Conservation (phyloP, 2,113 vertebrate species). For the Naja naja region DNA sequence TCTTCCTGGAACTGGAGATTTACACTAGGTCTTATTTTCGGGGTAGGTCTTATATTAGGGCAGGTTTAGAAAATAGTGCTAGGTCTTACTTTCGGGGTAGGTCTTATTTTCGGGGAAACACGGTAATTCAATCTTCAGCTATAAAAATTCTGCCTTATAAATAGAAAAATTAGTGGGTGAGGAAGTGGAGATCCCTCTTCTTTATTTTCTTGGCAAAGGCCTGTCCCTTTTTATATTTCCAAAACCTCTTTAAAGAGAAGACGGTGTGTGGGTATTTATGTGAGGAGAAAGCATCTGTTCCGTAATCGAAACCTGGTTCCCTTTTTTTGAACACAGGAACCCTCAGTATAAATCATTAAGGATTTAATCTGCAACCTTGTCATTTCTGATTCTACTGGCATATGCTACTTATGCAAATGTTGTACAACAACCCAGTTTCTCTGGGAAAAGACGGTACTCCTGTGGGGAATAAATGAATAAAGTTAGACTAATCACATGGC, state of each 20-base stretch:
- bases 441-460: neutral
- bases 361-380: constrained; percentile 26
- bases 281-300: neutral
- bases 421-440: neutral
- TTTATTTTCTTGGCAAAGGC: neutral
- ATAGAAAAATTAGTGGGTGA: neutral
- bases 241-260: neutral
- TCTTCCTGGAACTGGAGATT: too few species aligned
- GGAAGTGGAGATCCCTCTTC: neutral
- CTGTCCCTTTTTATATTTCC: neutral
- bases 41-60: too few species aligned
- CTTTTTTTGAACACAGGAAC: constrained; percentile 4
- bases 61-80: too few species aligned
- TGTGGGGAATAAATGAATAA: constrained; percentile 4
- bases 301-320: constrained; percentile 10
- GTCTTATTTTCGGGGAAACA: too few species aligned
- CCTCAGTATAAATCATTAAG: constrained; percentile 13
- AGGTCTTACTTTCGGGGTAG: too few species aligned
- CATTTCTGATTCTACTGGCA: constrained; percentile 19
- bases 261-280: rapidly evolving
- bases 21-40: too few species aligned
- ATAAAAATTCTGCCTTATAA: neutral
- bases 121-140: neutral
- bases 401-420: constrained; percentile 17
- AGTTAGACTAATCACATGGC: neutral